A percentile compares a stretch with the other conserved stretches of the same genome.
phyloP scores from a whole-genome alignment of 2,888 invertebrate species.

The Baronia brevicornis region DNA sequence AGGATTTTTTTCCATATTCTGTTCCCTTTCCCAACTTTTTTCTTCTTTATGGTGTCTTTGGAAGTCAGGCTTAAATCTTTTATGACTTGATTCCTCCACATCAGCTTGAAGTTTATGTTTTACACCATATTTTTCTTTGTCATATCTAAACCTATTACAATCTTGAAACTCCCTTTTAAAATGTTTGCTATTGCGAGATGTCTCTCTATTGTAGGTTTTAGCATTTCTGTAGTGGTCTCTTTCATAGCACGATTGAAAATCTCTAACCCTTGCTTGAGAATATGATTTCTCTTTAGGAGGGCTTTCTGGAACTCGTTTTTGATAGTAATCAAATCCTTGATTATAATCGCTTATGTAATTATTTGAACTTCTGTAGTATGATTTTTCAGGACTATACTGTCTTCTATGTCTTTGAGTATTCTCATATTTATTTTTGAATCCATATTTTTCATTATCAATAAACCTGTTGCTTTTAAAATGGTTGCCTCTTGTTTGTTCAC shows the following conservation, averaged over 20 bases:
- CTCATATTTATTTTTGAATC: slow-evolving; percentile 33
- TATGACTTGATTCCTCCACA: slow-evolving; percentile 37
- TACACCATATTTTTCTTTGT: slow-evolving; percentile 24
- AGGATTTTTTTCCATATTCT: slow-evolving; percentile 15
- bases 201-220: too few relatives aligned
- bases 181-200: too few relatives aligned
- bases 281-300: slow-evolving; percentile 35
- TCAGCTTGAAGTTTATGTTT: slow-evolving; percentile 38
- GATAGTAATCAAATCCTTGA: slow-evolving; percentile 28
- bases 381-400: slow-evolving; percentile 34
- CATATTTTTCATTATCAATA: slow-evolving; percentile 28
- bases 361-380: slow-evolving; percentile 22
- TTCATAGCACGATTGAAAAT: slow-evolving; percentile 24
- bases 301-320: slow-evolving; percentile 33
- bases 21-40: slow-evolving; percentile 15
- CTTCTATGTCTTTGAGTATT: slow-evolving; percentile 27
- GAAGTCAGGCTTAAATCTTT: slow-evolving; percentile 34
- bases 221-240: slow-evolving; percentile 23
- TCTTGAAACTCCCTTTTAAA: too few relatives aligned
- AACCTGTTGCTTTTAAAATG: slow-evolving; percentile 24
- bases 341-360: slow-evolving; percentile 24
- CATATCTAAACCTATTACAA: slow-evolving; percentile 23
- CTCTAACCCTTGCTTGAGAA: slow-evolving; percentile 25
- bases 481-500: slow-evolving; percentile 10
- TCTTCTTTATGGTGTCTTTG: slow-evolving; percentile 5